Evolutionary conservation across 2,888 invertebrate genomes (phyloP).

Genomic region (Drosophila tripunctata): DNA sequence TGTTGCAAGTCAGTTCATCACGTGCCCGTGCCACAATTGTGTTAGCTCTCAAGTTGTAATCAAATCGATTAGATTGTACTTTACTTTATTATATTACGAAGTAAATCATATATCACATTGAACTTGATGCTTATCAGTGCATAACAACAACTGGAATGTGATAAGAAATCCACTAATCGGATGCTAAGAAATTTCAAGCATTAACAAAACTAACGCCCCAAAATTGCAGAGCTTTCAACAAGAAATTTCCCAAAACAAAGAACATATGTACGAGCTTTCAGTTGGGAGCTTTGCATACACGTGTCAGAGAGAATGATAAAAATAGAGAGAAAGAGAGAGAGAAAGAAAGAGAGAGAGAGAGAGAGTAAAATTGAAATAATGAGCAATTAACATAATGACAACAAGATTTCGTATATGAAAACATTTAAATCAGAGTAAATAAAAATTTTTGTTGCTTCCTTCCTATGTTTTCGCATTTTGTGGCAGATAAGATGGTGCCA

Average conservation of each 20-base stretch:
- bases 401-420: constrained; percentile 3
- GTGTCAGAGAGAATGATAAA: constrained; percentile 20
- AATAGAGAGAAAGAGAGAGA: background rate
- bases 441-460: background rate
- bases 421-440: background rate
- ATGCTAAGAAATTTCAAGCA: background rate
- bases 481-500: no score
- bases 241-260: constrained; percentile 74
- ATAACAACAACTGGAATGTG: constrained; percentile 1
- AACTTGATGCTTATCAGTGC: constrained; percentile 14
- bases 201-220: constrained; percentile 6
- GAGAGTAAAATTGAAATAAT: constrained; percentile 1
- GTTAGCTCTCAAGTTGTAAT: constrained; percentile 5
- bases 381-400: constrained; percentile 13
- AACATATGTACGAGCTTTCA: constrained; percentile 49
- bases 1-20: constrained; percentile 36
- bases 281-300: constrained; percentile 16
- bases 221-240: constrained; percentile 43
- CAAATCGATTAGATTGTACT: constrained; percentile 35
- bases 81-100: constrained; percentile 16
- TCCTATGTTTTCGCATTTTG: background rate
- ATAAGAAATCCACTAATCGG: constrained; percentile 8
- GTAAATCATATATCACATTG: constrained; percentile 9
- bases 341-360: constrained; percentile 1
- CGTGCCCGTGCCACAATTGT: constrained; percentile 10